Base-by-base conservation (phyloP, 2,113 vertebrate genomes). In the Campylomormyrus tamandua region DNA sequence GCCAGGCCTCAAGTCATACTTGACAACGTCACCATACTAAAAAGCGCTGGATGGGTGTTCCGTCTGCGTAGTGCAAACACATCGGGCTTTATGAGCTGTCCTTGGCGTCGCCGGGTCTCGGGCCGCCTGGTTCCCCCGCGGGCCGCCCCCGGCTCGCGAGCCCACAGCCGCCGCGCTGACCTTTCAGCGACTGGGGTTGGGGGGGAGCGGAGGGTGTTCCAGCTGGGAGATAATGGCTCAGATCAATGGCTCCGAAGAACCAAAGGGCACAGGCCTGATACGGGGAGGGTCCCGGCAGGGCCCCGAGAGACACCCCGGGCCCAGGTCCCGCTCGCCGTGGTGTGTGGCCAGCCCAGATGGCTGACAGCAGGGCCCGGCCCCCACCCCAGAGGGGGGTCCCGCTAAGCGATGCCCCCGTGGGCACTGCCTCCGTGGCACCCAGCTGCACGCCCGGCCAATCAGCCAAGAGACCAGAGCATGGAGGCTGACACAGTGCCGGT, bases 371-470 rank as follows among this genome's bases (percentile, higher is more conserved):
- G 91, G 91, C 70, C 84, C 87, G 66, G 83, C 58, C 90, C 9
- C 89, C 90, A 66, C 90, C 90, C 87, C 42, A 1, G 49, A 89
- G 62, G 90, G 62, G 42, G 83, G 83, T 24, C 35, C 87, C 90
- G 77, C 88, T 62, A 88, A 91, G 91, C 83, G 89, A 83, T 91
- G 91, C 91, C 93, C 92, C 91, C 92, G 89, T 84, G 90, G 91
- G 88, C 90, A 88, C 89, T 24, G 24, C 27, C 49, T 42, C 49
- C 31, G 0, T 21, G 27, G 31, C 21, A 35, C 90, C 87, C 91
- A 92, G 90, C 89, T 91, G 91, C 90, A 53, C 86, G 90, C 70
- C 90, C 49, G 89, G 89, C 48, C 91, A 91, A 88, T 88, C 88
- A 91, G 91, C 89, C 62, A 85, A 83, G 56, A 13, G 89, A 89